Percentiles rank a stretch among this genome's conserved stretches.
Conservation (phyloP, 2,113 vertebrate species). For the Butorides virescens region DNA sequence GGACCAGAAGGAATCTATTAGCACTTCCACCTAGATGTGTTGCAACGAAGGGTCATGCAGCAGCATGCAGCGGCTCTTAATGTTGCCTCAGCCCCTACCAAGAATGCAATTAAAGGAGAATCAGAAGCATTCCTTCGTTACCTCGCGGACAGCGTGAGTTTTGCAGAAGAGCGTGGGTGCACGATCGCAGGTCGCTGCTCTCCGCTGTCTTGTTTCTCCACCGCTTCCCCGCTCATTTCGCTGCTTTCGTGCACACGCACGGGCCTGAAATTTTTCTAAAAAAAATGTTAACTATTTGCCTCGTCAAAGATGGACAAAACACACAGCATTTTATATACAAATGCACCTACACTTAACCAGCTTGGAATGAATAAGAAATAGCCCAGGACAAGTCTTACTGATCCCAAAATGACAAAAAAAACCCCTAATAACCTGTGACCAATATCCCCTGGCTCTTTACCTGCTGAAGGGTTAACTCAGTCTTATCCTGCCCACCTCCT, state of each 20-base stretch:
- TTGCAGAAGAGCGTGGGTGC: not conserved
- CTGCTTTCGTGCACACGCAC: accelerated
- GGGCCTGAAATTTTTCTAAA: not conserved
- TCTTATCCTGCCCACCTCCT: not conserved
- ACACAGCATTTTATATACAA: not conserved
- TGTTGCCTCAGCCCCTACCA: not conserved
- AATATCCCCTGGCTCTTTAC: not conserved
- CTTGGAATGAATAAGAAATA: not conserved
- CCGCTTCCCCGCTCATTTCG: accelerated
- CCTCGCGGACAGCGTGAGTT: not conserved
- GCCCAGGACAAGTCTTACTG: not conserved
- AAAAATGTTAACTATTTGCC: not conserved
- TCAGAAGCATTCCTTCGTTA: not conserved
- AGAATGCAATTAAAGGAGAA: slow-evolving; percentile 32
- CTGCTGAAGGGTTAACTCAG: not conserved
- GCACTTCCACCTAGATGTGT: slow-evolving; percentile 32
- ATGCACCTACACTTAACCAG: not conserved
- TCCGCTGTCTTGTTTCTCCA: not conserved
- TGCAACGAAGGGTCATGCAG: slow-evolving; percentile 30
- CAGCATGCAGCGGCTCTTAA: slow-evolving; percentile 1
- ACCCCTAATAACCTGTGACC: accelerated
- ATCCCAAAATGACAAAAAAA: not conserved
- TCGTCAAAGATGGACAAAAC: not conserved
- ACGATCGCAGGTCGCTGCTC: not conserved
- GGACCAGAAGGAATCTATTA: slow-evolving; percentile 38